Base-by-base conservation (phyloP, 2,113 vertebrate genomes). In the Myotis davidii region DNA sequence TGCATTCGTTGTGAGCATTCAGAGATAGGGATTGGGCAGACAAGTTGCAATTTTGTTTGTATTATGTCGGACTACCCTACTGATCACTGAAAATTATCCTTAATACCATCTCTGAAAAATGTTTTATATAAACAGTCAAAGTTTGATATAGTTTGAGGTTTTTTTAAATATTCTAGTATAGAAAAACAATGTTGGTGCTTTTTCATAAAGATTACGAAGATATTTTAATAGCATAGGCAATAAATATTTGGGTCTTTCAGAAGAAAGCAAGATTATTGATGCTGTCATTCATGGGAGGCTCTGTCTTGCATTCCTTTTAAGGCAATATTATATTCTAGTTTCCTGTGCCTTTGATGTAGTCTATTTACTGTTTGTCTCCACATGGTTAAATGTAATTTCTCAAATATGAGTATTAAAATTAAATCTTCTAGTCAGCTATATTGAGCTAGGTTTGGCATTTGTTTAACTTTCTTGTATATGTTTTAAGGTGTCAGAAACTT, bases 101-200 rank as follows among this genome's bases (percentile, higher is more conserved):
- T 87, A 61, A 4, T 83, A 84, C 21, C 64, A 73, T 87, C 45
- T 95, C 79, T 95, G 34, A 13, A 83, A 96, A 78, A 61, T 83
- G 37, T 65, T 73, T 76, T 67, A 77, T 72, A 25, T 78, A 83
- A 78, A 32, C 5, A 1, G 54, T 91, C 65, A 91, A 72, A 97
- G 70, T 92, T 70, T 86, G 27, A 21, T 95, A 50, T 76, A 93
- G 13, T 27, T 77, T 83, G n/a, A 79, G 13, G 13, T 39, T 29
- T 3, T 25, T 54, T 29, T 85, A 56, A 85, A 64, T 72, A 73
- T 39, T 90, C 14, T 89, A 89, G 37, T 87, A 34, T 76, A 64
- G 32, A 83, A 91, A 91, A 85, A n/a, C 37, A 65, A 23, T n/a
- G 34, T 89, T 45, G 54, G 32, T 95, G 54, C 27, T 90, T 85